A percentile compares a stretch with the other conserved stretches of the same genome.
Conservation (phyloP, 2,888 invertebrate species). For the Lottia gigantea region DNA sequence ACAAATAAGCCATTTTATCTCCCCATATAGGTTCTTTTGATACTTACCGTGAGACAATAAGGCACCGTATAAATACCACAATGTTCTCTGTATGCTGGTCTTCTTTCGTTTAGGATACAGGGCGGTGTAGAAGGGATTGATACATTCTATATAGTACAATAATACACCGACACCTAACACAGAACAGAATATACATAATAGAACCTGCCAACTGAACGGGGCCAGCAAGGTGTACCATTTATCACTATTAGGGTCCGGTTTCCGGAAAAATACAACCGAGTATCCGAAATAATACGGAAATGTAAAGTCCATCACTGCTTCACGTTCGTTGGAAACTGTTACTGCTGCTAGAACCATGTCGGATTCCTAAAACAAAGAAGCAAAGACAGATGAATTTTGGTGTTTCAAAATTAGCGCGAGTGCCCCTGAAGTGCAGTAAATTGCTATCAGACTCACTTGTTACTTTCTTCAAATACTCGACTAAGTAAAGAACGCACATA, state of each 20-base stretch:
- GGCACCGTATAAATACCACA: conserved; percentile 92
- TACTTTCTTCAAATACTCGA: too few species aligned
- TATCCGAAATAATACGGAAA: conserved; percentile 75
- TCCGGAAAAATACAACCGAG: conserved; percentile 43
- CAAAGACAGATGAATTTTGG: too few species aligned
- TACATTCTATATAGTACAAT: conserved; percentile 40
- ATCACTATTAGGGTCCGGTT: conserved; percentile 36
- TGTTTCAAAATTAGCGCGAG: too few species aligned
- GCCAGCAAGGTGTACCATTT: conserved; percentile 50
- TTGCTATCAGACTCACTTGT: too few species aligned
- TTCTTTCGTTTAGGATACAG: not conserved
- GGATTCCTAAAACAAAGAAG: conserved; percentile 74
- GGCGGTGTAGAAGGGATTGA: conserved; percentile 40
- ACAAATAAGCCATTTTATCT: too few species aligned
- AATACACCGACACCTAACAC: conserved; percentile 37
- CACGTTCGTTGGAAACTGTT: conserved; percentile 89
- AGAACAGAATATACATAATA: conserved; percentile 38
- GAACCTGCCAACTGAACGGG: conserved; percentile 47
- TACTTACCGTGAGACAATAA: conserved; percentile 85
- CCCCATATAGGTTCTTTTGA: too few species aligned
- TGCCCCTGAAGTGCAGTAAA: too few species aligned
- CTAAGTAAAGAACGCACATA: too few species aligned
- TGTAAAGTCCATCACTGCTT: conserved; percentile 89
- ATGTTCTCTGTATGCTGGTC: conserved; percentile 43
- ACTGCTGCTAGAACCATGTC: conserved; percentile 85